A percentile compares a stretch with the other conserved stretches of the same genome.
These are phyloP conservation scores for Anguilla pacifica DNA, from an alignment of 2,797 vertebrate genomes.

Conservation along the genomic window DNA sequence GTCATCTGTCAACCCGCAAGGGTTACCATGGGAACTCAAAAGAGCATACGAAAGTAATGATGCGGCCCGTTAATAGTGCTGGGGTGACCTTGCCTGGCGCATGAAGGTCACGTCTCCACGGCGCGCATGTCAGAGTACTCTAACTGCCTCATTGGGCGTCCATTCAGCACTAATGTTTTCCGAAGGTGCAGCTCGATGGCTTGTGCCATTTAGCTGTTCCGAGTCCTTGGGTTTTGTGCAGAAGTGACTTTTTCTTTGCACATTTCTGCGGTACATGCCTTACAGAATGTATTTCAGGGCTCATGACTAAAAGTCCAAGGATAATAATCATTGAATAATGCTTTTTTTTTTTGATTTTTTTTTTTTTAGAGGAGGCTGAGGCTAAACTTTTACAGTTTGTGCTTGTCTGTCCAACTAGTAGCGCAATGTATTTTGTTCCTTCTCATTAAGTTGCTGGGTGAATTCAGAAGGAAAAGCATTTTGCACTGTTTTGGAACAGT, in stretches of 20 bases:
- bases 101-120: conserved; percentile 45
- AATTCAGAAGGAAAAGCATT: background rate
- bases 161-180: background rate
- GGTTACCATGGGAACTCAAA: conserved; percentile 75
- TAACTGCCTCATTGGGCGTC: background rate
- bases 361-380: background rate
- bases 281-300: background rate
- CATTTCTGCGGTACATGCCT: background rate
- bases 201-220: background rate
- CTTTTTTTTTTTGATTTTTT: background rate
- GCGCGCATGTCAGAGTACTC: conserved; percentile 14
- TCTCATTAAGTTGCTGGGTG: background rate
- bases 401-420: background rate
- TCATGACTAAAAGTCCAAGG: background rate
- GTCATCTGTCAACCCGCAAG: conserved; percentile 69
- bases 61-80: conserved; percentile 64
- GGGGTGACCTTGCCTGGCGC: conserved; percentile 65
- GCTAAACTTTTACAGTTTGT: background rate
- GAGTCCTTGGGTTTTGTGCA: background rate
- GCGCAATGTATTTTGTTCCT: background rate
- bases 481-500: background rate
- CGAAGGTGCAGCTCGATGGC: background rate
- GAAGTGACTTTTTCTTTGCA: background rate
- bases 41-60: conserved; percentile 64
- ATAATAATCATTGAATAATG: background rate